Evolutionary conservation across 1,140 invertebrate genomes (phyloP).

Genomic region (Aphis gossypii): DNA sequence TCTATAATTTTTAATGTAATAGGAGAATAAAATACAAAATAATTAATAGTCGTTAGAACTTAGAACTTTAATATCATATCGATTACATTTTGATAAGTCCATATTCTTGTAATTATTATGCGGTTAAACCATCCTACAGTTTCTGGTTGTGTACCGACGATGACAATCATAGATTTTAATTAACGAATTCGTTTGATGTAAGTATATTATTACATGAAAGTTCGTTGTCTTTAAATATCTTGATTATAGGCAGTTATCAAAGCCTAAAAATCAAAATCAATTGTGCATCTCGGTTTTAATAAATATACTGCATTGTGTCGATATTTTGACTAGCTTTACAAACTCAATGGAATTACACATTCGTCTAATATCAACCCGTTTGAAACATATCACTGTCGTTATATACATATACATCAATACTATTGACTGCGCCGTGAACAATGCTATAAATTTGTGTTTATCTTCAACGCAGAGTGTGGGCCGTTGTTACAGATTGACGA

Average conservation of each 20-base stretch:
- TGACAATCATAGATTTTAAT: not conserved
- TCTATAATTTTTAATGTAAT: not conserved
- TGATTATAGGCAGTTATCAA: not conserved
- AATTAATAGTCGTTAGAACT: not conserved
- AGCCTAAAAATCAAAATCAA: not conserved
- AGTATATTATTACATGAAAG: not conserved
- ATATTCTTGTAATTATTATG: not conserved
- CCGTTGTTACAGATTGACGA: not conserved
- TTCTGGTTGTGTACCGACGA: not conserved
- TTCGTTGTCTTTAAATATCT: not conserved
- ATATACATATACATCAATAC: not conserved
- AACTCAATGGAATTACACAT: not conserved
- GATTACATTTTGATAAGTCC: not conserved
- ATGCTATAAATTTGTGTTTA: not conserved
- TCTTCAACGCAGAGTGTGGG: too few species aligned
- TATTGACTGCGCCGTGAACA: not conserved
- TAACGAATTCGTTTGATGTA: not conserved
- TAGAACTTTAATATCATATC: not conserved
- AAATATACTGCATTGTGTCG: not conserved
- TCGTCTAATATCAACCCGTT: not conserved
- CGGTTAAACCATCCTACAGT: not conserved
- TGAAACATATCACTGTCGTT: not conserved
- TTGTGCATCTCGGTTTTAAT: not conserved
- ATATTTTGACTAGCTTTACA: not conserved
- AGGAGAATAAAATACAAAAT: not conserved